A percentile compares a stretch with the other conserved stretches of the same genome.
Conservation (phyloP, 2,888 invertebrate genomes). For the Orchesellides sinensis region DNA sequence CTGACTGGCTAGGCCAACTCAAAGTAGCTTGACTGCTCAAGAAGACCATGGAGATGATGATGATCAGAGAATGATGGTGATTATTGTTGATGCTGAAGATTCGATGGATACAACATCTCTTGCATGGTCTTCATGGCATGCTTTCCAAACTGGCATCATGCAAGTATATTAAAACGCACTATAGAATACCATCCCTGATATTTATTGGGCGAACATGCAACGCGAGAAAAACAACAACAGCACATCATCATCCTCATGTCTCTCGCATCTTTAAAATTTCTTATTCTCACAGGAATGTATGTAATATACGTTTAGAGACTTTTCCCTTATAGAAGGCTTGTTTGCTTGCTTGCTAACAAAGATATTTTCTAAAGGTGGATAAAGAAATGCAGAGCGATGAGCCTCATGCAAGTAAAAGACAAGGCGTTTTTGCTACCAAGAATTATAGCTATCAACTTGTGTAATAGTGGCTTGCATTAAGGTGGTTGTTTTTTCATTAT, state of each 20-base stretch:
- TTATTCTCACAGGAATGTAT: too few species aligned
- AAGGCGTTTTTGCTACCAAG: slow-evolving; percentile 53
- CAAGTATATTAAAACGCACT: not conserved
- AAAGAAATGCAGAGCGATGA: not conserved
- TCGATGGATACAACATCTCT: slow-evolving; percentile 12
- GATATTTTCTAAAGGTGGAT: not conserved
- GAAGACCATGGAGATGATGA: slow-evolving; percentile 39
- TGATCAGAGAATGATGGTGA: slow-evolving; percentile 20
- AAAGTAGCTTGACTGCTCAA: slow-evolving; percentile 60
- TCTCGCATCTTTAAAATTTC: not conserved
- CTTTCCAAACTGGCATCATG: not conserved
- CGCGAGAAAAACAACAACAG: not conserved
- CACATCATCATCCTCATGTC: slow-evolving; percentile 7
- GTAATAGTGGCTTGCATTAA: slow-evolving; percentile 23
- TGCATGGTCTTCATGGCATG: not conserved
- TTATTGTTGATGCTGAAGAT: slow-evolving; percentile 5
- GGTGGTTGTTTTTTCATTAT: slow-evolving; percentile 52
- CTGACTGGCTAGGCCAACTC: slow-evolving; percentile 57
- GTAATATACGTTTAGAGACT: too few species aligned
- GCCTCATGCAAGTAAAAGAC: slow-evolving; percentile 14
- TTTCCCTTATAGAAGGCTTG: not conserved
- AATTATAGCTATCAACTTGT: slow-evolving; percentile 47
- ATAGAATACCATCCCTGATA: slow-evolving; percentile 1
- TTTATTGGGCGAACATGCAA: slow-evolving; percentile 6
- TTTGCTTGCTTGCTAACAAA: not conserved